Evolutionary conservation across 2,797 vertebrate genomes (phyloP).

Genomic region (Spinibarbus caldwelli): DNA sequence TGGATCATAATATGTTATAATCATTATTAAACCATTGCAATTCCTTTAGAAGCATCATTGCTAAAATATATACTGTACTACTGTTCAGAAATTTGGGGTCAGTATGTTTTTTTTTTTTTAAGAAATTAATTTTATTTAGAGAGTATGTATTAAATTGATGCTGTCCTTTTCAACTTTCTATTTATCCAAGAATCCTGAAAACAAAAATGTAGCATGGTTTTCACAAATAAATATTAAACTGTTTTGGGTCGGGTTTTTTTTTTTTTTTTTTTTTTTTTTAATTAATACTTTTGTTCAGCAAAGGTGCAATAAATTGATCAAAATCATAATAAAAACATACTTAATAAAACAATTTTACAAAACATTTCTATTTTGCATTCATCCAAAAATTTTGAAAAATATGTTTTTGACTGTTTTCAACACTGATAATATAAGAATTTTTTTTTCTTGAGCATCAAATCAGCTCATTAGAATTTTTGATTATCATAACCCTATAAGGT

Average conservation of each 20-base stretch:
- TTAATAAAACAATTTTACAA: too few relatives aligned
- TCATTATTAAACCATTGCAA: background rate
- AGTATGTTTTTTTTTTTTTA: background rate
- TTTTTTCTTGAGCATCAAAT: background rate
- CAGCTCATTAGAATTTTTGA: too few relatives aligned
- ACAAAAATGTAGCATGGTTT: background rate
- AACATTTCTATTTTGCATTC: background rate
- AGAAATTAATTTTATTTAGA: background rate
- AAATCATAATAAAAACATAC: too few relatives aligned
- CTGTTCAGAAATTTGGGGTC: background rate
- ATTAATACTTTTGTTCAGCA: too few relatives aligned
- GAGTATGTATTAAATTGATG: background rate
- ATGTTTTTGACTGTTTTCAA: background rate
- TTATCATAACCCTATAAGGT: too few relatives aligned
- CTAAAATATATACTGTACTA: background rate
- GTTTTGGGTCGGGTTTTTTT: background rate
- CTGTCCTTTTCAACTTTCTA: background rate
- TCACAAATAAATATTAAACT: background rate
- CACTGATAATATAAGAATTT: background rate
- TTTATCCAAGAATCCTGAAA: background rate
- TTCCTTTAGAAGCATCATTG: background rate
- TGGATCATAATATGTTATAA: background rate
- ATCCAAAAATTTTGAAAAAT: background rate
- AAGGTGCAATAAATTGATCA: too few relatives aligned
- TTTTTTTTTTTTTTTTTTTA: too few relatives aligned